Percentiles rank a stretch among this genome's conserved stretches.
Evolutionary conservation across 2,113 vertebrate genomes (phyloP).

Genomic region (Petrocephalus zakoni): DNA sequence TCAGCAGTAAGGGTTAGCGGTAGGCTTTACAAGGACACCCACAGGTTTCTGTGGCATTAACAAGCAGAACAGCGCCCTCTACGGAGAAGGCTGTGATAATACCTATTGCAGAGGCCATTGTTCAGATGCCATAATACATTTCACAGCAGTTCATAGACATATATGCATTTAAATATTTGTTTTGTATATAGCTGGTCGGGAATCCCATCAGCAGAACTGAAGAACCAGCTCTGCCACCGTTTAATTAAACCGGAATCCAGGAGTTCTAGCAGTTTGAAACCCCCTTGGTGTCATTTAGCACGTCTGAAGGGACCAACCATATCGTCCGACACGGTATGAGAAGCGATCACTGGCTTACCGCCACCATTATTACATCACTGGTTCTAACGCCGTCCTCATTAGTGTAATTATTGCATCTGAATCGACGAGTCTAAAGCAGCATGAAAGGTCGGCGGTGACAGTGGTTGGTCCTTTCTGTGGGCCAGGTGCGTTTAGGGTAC

Average conservation of each 20-base stretch:
- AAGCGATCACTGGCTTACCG: not conserved
- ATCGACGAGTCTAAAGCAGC: slow-evolving; percentile 19
- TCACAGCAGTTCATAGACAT: slow-evolving; percentile 5
- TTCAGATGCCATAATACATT: not conserved
- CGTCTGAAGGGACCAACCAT: not conserved
- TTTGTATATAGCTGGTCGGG: not conserved
- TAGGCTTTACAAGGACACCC: not conserved
- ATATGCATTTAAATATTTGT: not conserved
- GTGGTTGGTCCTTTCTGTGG: not conserved
- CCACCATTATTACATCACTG: not conserved
- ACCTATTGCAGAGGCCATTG: not conserved
- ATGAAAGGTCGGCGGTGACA: slow-evolving; percentile 11
- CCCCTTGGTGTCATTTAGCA: not conserved
- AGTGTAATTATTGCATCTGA: slow-evolving; percentile 30
- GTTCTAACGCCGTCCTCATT: not conserved
- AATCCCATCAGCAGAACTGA: not conserved
- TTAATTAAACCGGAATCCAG: not conserved
- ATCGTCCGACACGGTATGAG: not conserved
- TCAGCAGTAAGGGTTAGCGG: not conserved
- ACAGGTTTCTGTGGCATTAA: not conserved
- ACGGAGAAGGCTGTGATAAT: not conserved
- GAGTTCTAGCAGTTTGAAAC: not conserved
- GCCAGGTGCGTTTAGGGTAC: not conserved
- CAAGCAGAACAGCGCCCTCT: slow-evolving; percentile 1
- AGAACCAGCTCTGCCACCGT: not conserved